Evolutionary conservation across 30 jellyfish, hydroid and myxozoan species (phyloP).

Genomic region (Aurelia sp.): DNA sequence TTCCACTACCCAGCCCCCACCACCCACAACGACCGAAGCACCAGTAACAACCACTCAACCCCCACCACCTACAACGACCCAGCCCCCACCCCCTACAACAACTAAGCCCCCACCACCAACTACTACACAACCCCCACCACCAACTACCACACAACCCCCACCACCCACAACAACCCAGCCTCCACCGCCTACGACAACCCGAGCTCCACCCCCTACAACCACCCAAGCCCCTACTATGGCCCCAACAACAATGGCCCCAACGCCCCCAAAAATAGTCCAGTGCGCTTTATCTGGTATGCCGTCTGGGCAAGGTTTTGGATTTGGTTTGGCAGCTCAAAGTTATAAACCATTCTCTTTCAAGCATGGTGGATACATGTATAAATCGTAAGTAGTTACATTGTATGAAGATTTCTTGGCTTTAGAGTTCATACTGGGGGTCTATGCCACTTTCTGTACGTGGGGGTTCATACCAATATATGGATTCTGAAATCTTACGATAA

Average conservation of each 20-base stretch:
- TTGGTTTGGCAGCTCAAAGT: slow-evolving; percentile 74
- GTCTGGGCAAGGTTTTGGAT: slow-evolving; percentile 60
- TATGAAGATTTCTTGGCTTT: too few relatives aligned
- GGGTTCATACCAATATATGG: too few relatives aligned
- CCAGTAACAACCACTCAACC: slow-evolving; percentile 30
- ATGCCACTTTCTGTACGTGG: too few relatives aligned
- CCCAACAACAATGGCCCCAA: slow-evolving; percentile 68
- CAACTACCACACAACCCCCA: slow-evolving; percentile 35
- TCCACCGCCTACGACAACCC: slow-evolving; percentile 47
- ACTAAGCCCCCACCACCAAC: slow-evolving; percentile 2
- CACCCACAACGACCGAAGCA: slow-evolving; percentile 32
- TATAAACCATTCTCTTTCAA: slow-evolving; percentile 63
- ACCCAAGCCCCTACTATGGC: background rate
- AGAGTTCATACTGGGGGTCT: too few relatives aligned
- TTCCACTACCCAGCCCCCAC: slow-evolving; percentile 52
- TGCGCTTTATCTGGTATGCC: slow-evolving; percentile 61
- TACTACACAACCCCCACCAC: slow-evolving; percentile 65
- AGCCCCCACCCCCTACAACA: slow-evolving; percentile 16
- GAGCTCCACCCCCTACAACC: slow-evolving; percentile 6
- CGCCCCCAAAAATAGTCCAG: slow-evolving; percentile 27
- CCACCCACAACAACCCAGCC: slow-evolving; percentile 35
- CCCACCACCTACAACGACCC: slow-evolving; percentile 44
- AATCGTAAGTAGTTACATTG: slow-evolving; percentile 20
- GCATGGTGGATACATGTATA: slow-evolving; percentile 35
- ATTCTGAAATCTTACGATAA: too few relatives aligned